Evolutionary conservation across 2,888 invertebrate species (phyloP).

Genomic region (Ellobium chinense): DNA sequence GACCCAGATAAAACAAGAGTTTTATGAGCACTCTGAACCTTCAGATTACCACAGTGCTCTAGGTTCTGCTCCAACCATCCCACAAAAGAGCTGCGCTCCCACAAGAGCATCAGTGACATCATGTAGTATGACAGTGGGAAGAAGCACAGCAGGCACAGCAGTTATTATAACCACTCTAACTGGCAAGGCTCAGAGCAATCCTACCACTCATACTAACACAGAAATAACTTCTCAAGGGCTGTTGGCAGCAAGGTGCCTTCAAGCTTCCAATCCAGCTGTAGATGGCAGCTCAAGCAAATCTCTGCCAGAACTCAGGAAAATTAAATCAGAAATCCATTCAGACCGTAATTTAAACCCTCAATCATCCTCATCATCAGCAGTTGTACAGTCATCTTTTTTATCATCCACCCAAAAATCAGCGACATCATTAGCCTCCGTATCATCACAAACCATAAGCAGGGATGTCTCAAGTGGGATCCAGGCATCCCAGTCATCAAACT

Average conservation of each 20-base stretch:
- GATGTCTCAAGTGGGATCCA: too few relatives aligned
- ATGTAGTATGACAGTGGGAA: neutral
- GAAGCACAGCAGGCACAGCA: neutral
- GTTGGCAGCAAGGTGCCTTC: neutral
- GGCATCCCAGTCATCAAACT: too few relatives aligned
- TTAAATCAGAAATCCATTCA: neutral
- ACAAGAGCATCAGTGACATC: neutral
- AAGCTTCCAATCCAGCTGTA: neutral
- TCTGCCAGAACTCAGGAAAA: neutral
- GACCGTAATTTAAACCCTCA: neutral
- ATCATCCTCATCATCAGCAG: neutral
- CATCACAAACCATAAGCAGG: too few relatives aligned
- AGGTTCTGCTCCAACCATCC: too few relatives aligned
- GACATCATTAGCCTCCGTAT: too few relatives aligned
- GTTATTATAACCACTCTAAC: neutral
- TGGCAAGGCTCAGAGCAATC: neutral
- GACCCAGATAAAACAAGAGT: constrained; percentile 30
- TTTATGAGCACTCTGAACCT: neutral
- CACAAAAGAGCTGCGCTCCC: neutral
- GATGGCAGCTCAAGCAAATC: neutral
- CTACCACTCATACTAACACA: neutral
- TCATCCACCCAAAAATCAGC: neutral
- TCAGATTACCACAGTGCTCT: too few relatives aligned
- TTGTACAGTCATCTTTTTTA: neutral
- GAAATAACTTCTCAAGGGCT: neutral